These are phyloP conservation scores for Tympanuchus pallidicinctus DNA, from an alignment of 2,113 vertebrate genomes.

Conservation along the genomic window DNA sequence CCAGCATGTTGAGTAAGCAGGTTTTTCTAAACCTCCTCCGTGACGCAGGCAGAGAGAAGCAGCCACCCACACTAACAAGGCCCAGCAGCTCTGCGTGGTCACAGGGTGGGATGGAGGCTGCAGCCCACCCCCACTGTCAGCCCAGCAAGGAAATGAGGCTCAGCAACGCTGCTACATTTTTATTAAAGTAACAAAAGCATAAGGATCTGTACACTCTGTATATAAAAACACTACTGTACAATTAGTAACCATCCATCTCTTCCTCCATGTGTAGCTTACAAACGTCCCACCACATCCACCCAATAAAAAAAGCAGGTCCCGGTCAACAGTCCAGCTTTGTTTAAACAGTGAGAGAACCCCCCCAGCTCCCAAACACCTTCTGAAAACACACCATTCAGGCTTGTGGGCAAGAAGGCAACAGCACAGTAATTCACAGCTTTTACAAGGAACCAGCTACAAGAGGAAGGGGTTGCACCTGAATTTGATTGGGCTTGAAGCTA, in stretches of 20 bases:
- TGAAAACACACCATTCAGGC: constrained; percentile 15
- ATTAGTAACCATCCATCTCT: constrained; percentile 67
- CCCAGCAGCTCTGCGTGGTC: not conserved
- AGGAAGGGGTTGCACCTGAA: not conserved
- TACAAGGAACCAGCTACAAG: constrained; percentile 53
- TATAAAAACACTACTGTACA: constrained; percentile 78
- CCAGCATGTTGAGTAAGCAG: not conserved
- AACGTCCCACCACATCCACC: constrained; percentile 46
- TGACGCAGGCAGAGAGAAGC: not conserved
- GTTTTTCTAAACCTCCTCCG: not conserved
- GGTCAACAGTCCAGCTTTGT: constrained; percentile 79
- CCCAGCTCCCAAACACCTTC: not conserved
- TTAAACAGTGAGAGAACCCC: constrained; percentile 17
- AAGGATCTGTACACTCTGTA: constrained; percentile 40
- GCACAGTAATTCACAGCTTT: constrained; percentile 79
- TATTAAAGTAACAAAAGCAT: constrained; percentile 83
- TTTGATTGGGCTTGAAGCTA: constrained; percentile 5
- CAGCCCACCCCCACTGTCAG: not conserved
- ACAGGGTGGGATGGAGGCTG: accelerated
- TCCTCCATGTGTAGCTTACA: constrained; percentile 65
- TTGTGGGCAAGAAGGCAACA: constrained; percentile 38
- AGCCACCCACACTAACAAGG: not conserved
- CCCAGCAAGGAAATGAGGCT: not conserved
- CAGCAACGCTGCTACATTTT: constrained; percentile 73
- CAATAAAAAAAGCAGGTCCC: constrained; percentile 73